A percentile compares a stretch with the other conserved stretches of the same genome.
Conservation (phyloP, 1,140 invertebrate species). For the Orius insidiosus region DNA sequence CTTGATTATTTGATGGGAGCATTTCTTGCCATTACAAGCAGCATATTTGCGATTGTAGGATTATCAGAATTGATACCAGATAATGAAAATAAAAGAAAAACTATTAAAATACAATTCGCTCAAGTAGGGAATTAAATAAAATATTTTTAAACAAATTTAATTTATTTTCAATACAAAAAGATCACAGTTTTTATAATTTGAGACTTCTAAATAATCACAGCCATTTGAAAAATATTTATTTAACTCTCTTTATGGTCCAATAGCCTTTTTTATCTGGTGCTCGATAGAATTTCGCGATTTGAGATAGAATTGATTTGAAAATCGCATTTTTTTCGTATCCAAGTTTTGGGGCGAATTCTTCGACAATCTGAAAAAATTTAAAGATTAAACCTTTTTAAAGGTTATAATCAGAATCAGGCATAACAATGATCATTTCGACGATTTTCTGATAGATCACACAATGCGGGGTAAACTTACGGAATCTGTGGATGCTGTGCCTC, state of each 20-base stretch:
- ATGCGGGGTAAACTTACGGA: slow-evolving; percentile 23
- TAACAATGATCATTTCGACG: neutral
- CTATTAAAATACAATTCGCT: neutral
- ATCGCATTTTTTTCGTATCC: slow-evolving; percentile 30
- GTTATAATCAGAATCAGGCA: neutral
- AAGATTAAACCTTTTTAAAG: neutral
- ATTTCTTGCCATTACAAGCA: neutral
- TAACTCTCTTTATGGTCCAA: slow-evolving; percentile 35
- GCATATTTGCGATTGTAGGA: neutral
- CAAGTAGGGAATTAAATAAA: slow-evolving; percentile 2
- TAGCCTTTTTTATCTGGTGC: slow-evolving; percentile 28
- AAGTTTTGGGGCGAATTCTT: slow-evolving; percentile 18
- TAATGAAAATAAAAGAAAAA: neutral
- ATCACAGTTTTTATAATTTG: too few relatives aligned
- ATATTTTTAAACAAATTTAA: neutral
- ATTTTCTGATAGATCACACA: neutral
- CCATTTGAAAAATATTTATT: slow-evolving; percentile 3
- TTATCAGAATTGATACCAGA: neutral
- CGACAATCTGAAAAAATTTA: slow-evolving; percentile 10
- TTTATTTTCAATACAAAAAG: neutral
- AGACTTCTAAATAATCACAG: neutral
- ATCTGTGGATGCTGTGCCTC: slow-evolving; percentile 37
- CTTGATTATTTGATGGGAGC: neutral
- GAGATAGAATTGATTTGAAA: slow-evolving; percentile 39
- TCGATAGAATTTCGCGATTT: slow-evolving; percentile 37